Evolutionary conservation across 2,888 invertebrate genomes (phyloP), one percentile per base, ranked within the genome.

Genomic region (Catotricha subobsoleta): DNA sequence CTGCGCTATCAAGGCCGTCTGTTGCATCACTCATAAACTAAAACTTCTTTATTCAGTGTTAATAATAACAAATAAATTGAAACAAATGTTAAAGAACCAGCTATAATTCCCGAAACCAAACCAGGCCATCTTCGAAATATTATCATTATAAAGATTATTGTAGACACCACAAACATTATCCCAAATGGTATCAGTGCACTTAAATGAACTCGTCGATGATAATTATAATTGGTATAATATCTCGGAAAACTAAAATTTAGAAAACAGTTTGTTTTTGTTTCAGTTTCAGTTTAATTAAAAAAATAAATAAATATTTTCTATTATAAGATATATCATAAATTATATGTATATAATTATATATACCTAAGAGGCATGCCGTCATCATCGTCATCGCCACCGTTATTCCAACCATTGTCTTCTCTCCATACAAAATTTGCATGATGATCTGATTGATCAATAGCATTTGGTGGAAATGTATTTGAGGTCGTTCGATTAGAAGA

Each of bases 1-100:
- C 80, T 80, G 80, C 79, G 79, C 79, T 71, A 78, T 74, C 76
- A 76, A 77, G 77, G 77, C 78, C n/a, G n/a, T n/a, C n/a, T n/a
- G n/a, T n/a, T n/a, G 37, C 8, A 36, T 30, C 41, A 49, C 40
- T 49, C 48, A 29, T 47, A 48, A 15, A 47, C 44, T 12, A 45
- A 10, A 18, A 39, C 43, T 13, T 47, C 45, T 35, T 47, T 44
- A 34, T 39, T 45, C 18, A 49, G 25, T 2, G 47, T 44, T 3
- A 48, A 18, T 18, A 47, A 28, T 9, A 51, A 40, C 12, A 50
- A 43, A 37, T 51, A 52, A 39, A 52, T 45, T n/a, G 50, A 49
- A 28, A 47, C 38, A 9, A 49, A 49, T 12, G 52, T 51, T 21
- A 52, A 42, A 36, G 47, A 50, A 8, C 52, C 52, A 15, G 52